Evolutionary conservation across 1,140 invertebrate genomes (phyloP), one percentile per base, ranked within the genome.

Genomic region (Drosophila saltans): DNA sequence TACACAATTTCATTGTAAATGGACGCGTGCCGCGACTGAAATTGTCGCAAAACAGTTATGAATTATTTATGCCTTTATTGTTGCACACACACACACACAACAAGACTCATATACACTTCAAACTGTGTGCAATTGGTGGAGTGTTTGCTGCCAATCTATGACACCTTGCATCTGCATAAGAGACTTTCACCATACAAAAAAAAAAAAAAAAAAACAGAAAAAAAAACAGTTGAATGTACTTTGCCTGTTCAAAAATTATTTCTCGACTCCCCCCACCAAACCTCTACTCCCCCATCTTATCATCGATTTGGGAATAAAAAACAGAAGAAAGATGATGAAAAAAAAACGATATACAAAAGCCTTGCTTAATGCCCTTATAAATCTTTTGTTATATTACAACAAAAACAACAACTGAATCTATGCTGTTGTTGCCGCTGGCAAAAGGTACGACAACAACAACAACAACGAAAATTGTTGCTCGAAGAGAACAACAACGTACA

Each of bases 11-110:
- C 74, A 89, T 89, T 89, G 85, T 84, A 89, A 89, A 81, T 78
- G 88, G 76, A 75, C 84, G 84, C 84, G 81, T 89, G 84, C 84
- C 77, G 83, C 80, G 81, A 76, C 81, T 89, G 78, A 89, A 76
- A 89, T 89, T 89, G 84, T 89, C 84, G 84, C 84, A 89, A 88
- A 89, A 89, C 84, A 89, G 84, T 89, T 89, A 89, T 89, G 84
- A 89, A 89, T 89, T 89, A 89, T 89, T 89, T 89, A 89, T 89
- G 79, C 16, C 45, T 48, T 8, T 48, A 36, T 21, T 26, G 9
- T 59, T 40, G 65, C 58, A 63, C 58, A 64, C 55, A 48, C 45
- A 21, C 21, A 52, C n/a, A 43, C 21, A 52, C 21, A 52, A 5
- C 1, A 21, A 52, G 7, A 52, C 16, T 16, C 21, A 52, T 3